Evolutionary conservation across 2,113 vertebrate species (phyloP), one percentile per base, ranked within the genome.

Genomic region (Lepus timidus): DNA sequence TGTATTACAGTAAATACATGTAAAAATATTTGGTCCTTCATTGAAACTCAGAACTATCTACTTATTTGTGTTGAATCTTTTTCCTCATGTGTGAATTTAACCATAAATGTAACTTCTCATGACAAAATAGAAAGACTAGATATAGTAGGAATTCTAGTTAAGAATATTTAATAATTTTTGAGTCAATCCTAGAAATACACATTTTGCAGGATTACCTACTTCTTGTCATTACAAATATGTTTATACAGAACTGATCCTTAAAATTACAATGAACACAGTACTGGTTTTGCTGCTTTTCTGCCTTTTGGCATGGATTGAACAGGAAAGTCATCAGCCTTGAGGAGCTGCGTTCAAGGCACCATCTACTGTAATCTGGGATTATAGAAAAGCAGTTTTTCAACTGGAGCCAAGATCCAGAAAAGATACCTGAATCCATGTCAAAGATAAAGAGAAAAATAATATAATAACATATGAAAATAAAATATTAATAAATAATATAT

Each of bases 111-210:
- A 92, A 90, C 74, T 31, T 33, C 22, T 76, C n/a, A 74, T 17
- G 9, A 27, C 14, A 70, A 71, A 70, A 16, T 3, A 33, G 6
- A 55, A 55, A 9, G 64, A 44, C 44, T 74, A 93, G n/a, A 17
- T 76, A 83, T 25, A 79, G 81, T 0, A 88, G 67, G 73, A 94
- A 64, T 89, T 92, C 67, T 84, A 88, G 51, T 94, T 73, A 14
- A 55, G 68, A 4, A 3, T 73, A 89, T 75, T 92, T 84, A 36
- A 1, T 49, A 87, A 86, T 68, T 89, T n/a, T 64, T 89, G 84
- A 95, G 75, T 44, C 14, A 17, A 62, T 88, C 74, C 55, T 78
- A 85, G 73, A 96, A 89, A 71, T 73, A 86, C 44, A 91, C 5
- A 62, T 23, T 71, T 44, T 90, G 52, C 9, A n/a, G 31, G 95